A percentile compares a stretch with the other conserved stretches of the same genome.
These are phyloP conservation scores for Ectropis grisescens DNA, from an alignment of 1,140 invertebrate species.

Conservation along the genomic window DNA sequence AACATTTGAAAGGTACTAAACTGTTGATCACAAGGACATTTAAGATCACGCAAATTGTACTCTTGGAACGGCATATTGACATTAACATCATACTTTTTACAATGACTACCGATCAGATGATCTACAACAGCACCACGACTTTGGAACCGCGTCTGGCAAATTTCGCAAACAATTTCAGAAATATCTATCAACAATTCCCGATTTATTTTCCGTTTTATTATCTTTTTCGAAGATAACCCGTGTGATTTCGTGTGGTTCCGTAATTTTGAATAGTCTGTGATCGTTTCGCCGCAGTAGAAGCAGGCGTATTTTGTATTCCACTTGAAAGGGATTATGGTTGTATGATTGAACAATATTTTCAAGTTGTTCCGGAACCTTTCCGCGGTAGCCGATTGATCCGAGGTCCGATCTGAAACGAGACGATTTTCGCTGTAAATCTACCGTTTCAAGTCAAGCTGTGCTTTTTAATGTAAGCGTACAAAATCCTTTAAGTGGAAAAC, in stretches of 20 bases:
- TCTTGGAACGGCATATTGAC: constrained; percentile 30
- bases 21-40: constrained; percentile 34
- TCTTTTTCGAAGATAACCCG: constrained; percentile 30
- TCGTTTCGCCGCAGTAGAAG: constrained; percentile 46
- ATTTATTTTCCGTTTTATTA: too few species aligned
- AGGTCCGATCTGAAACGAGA: constrained; percentile 55
- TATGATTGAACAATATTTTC: constrained; percentile 53
- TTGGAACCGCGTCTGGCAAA: constrained; percentile 36
- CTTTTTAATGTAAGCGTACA: too few species aligned
- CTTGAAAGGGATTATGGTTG: constrained; percentile 52
- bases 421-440: constrained; percentile 33
- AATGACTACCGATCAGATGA: constrained; percentile 43
- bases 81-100: constrained; percentile 35
- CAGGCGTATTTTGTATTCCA: constrained; percentile 45
- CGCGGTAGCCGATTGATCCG: constrained; percentile 27
- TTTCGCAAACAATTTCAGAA: constrained; percentile 37
- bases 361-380: constrained; percentile 41
- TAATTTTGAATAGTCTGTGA: constrained; percentile 30
- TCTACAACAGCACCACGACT: constrained; percentile 32
- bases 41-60: constrained; percentile 32
- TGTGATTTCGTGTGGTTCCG: constrained; percentile 45
- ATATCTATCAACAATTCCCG: constrained; percentile 47
- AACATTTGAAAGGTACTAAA: constrained; percentile 39
- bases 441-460: too few species aligned
- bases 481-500: too few species aligned